A percentile compares a stretch with the other conserved stretches of the same genome.
Evolutionary conservation across 2,888 invertebrate species (phyloP).

Genomic region (Unio pictorum): DNA sequence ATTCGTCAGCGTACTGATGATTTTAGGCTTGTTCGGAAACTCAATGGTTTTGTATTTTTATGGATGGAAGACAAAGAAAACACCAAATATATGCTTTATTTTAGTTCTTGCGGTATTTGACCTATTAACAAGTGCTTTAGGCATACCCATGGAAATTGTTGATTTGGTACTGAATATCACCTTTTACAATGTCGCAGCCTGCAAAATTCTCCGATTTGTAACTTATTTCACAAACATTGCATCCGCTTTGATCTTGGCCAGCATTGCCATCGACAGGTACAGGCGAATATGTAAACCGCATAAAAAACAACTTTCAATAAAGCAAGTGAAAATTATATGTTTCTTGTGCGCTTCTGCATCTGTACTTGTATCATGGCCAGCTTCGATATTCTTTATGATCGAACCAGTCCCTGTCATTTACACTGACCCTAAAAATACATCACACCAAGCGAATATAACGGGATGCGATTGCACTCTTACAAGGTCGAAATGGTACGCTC

Average conservation of each 20-base stretch:
- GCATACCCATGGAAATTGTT: slow-evolving; percentile 52
- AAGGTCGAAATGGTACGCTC: slow-evolving; percentile 27
- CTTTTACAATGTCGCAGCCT: slow-evolving; percentile 40
- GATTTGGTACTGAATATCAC: slow-evolving; percentile 47
- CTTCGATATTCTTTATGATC: slow-evolving; percentile 43
- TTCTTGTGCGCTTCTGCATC: slow-evolving; percentile 15
- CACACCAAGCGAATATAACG: slow-evolving; percentile 8
- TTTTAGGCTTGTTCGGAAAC: slow-evolving; percentile 50
- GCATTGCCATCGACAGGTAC: slow-evolving; percentile 52
- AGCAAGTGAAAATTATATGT: slow-evolving; percentile 30
- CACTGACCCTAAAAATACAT: slow-evolving; percentile 12
- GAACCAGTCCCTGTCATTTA: slow-evolving; percentile 31
- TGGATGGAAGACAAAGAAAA: slow-evolving; percentile 40
- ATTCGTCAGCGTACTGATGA: slow-evolving; percentile 40
- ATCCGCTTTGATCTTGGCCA: slow-evolving; percentile 45
- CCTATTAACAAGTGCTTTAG: slow-evolving; percentile 41
- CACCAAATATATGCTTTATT: slow-evolving; percentile 48
- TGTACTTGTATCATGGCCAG: slow-evolving; percentile 38
- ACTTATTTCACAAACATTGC: slow-evolving; percentile 41
- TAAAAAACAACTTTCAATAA: slow-evolving; percentile 37
- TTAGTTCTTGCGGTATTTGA: slow-evolving; percentile 48
- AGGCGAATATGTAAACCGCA: slow-evolving; percentile 51
- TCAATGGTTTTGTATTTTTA: slow-evolving; percentile 45
- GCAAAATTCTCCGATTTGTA: slow-evolving; percentile 45
- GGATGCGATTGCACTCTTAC: slow-evolving; percentile 51